Evolutionary conservation across 2,113 vertebrate genomes (phyloP).

Genomic region (Poeciliopsis retropinna): DNA sequence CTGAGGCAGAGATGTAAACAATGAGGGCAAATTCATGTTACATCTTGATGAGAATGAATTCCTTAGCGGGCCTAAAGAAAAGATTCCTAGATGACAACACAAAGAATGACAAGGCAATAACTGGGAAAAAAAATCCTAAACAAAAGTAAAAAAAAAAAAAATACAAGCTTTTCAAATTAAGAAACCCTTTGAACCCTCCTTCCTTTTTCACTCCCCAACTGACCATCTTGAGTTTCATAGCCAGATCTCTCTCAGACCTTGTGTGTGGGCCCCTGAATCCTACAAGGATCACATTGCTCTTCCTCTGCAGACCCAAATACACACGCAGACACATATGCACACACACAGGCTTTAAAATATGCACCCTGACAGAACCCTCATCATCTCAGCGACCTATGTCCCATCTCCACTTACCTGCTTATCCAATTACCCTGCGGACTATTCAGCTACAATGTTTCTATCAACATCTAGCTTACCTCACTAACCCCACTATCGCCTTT

Average conservation of each 20-base stretch:
- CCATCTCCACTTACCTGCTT: slow-evolving; percentile 67
- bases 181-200: slow-evolving; percentile 25
- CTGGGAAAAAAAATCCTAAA: slow-evolving; percentile 34
- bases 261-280: slow-evolving; percentile 77
- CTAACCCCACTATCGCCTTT: slow-evolving; percentile 6
- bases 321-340: slow-evolving; percentile 35
- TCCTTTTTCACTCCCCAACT: slow-evolving; percentile 52
- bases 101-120: slow-evolving; percentile 48
- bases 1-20: slow-evolving; percentile 16
- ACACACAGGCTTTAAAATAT: slow-evolving; percentile 53
- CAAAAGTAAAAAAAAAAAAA: slow-evolving; percentile 52
- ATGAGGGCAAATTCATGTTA: slow-evolving; percentile 15
- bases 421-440: slow-evolving; percentile 65
- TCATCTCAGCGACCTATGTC: slow-evolving; percentile 50
- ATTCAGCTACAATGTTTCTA: slow-evolving; percentile 41
- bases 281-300: slow-evolving; percentile 78
- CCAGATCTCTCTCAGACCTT: slow-evolving; percentile 71
- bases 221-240: slow-evolving; percentile 80
- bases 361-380: slow-evolving; percentile 64
- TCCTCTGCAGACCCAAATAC: slow-evolving; percentile 65
- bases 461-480: slow-evolving; percentile 34
- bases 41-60: slow-evolving; percentile 64
- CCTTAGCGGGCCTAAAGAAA: slow-evolving; percentile 50
- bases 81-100: slow-evolving; percentile 25
- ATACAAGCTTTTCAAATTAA: slow-evolving; percentile 71